These are phyloP conservation scores for Ennomos erosarius DNA, from an alignment of 2,888 invertebrate genomes.

Conservation along the genomic window DNA sequence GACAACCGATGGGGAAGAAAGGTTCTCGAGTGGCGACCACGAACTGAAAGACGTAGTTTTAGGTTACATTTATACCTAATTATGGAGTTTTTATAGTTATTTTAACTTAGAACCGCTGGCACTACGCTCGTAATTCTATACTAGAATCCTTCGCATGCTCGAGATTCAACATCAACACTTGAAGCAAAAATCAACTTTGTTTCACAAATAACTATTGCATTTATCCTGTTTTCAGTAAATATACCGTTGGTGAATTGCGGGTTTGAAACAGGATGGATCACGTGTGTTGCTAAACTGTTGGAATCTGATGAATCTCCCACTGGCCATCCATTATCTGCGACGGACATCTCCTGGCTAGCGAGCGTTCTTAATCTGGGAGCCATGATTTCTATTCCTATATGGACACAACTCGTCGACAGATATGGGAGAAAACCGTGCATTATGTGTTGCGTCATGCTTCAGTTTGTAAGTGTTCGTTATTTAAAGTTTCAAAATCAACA, in stretches of 20 bases:
- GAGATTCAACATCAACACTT: no score
- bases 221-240: constrained; percentile 53
- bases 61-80: no score
- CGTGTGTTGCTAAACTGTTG: constrained; percentile 63
- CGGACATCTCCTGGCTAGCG: constrained; percentile 66
- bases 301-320: constrained; percentile 55
- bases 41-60: no score
- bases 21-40: no score
- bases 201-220: neutral
- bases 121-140: no score
- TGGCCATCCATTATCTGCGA: constrained; percentile 53
- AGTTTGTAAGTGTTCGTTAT: neutral
- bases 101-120: no score
- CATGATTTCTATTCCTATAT: constrained; percentile 2
- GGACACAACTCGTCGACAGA: constrained; percentile 9
- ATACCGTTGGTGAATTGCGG: constrained; percentile 64
- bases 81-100: no score
- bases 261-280: constrained; percentile 67
- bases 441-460: neutral
- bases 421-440: constrained; percentile 19
- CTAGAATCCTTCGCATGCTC: no score
- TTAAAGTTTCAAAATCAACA: no score
- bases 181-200: no score
- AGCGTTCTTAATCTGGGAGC: constrained; percentile 41
- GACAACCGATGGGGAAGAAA: no score